Base-by-base conservation (phyloP, 1,140 invertebrate species). In the Heliconius himera region DNA sequence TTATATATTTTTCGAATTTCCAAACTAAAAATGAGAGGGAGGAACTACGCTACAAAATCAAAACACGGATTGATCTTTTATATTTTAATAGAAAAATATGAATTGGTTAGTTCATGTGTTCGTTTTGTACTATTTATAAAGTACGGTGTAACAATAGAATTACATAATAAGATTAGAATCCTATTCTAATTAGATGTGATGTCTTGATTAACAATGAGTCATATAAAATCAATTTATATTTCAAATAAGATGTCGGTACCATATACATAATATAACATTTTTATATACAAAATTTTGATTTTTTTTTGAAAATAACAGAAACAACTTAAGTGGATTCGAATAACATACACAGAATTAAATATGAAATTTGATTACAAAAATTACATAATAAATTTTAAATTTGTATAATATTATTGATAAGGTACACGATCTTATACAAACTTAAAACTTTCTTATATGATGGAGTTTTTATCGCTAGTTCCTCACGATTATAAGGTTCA, bases 21-120 rank as follows among this genome's bases (percentile, higher is more conserved):
- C 54, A 78, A 66, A 66, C 60, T 71, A 54, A 70, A 20, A 82
- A 87, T 88, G 82, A 84, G 76, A 81, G 89, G 87, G 78, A 91
- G 93, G 93, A 92, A 88, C 93, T 94, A 94, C 85, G 80, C 93
- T 94, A 94, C 93, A 87, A 92, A 94, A 94, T 94, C 91, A 94
- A 93, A 94, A 93, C 90, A 93, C 91, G 88, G 77, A 85, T 93
- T 88, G 88, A 87, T 92, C 91, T 94, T 93, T 94, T 92, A 93
- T 88, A 87, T 90, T 94, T 94, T 93, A 94, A 93, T 85, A 91
- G 88, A 92, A 90, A 92, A 88, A 90, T 89, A 88, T 88, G 87
- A 87, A 85, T 85, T 81, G 87, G 91, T 92, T 94, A 93, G 90
- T 90, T 85, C 78, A 85, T 84, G 88, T 86, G 85, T 87, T 90